These are phyloP conservation scores for Drosophila arawakana DNA, from an alignment of 1,140 invertebrate species.

Conservation along the genomic window DNA sequence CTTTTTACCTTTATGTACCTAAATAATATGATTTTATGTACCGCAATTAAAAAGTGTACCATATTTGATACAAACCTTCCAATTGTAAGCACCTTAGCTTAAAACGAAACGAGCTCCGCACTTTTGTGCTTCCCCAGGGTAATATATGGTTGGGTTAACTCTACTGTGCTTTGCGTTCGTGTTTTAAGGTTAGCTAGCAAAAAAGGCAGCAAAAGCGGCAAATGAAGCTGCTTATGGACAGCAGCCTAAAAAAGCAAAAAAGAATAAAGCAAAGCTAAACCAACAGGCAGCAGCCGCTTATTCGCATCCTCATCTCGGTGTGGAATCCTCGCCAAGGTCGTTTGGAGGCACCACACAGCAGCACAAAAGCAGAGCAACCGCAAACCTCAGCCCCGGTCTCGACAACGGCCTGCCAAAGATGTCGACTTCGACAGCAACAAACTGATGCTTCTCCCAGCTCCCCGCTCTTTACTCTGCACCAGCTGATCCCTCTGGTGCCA, in stretches of 20 bases:
- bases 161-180: no score
- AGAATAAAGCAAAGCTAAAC: conserved; percentile 30
- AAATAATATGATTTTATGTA: no score
- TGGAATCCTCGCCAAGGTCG: conserved; percentile 54
- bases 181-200: conserved; percentile 56
- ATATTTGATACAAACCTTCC: no score
- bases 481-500: conserved; percentile 9
- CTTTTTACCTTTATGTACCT: no score
- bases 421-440: conserved; percentile 46
- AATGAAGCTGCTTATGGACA: conserved; percentile 46
- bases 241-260: conserved; percentile 37
- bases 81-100: no score
- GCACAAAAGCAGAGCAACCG: conserved; percentile 18
- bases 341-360: conserved; percentile 12
- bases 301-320: conserved; percentile 39
- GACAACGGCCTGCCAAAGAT: conserved; percentile 44
- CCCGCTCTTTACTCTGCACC: not conserved
- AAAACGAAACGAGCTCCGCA: no score
- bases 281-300: conserved; percentile 48
- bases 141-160: no score
- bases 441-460: conserved; percentile 6
- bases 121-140: no score
- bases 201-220: conserved; percentile 40
- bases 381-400: conserved; percentile 25
- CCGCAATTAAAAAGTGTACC: no score